Evolutionary conservation across 2,797 vertebrate species (phyloP).

Genomic region (Babyrousa celebensis): DNA sequence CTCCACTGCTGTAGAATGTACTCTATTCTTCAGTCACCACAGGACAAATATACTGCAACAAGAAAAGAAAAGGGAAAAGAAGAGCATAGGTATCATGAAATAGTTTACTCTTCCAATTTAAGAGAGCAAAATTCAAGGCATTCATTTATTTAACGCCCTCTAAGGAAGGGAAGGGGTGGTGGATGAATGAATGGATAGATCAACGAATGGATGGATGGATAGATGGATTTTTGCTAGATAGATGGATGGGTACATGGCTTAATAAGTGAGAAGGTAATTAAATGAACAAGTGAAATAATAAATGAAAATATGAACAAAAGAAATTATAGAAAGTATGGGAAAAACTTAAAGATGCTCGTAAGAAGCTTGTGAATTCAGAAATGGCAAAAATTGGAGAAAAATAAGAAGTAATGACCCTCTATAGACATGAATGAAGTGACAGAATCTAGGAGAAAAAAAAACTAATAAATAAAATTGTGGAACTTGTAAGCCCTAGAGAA

Average conservation of each 20-base stretch:
- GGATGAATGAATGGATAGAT: background rate
- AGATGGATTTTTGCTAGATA: background rate
- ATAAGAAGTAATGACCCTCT: background rate
- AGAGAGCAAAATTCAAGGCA: background rate
- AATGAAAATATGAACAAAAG: constrained; percentile 24
- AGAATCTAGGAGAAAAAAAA: background rate
- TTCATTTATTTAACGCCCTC: background rate
- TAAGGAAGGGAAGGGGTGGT: background rate
- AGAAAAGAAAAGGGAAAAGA: background rate
- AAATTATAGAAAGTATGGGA: background rate
- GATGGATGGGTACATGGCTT: background rate
- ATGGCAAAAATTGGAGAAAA: background rate
- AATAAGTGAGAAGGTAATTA: background rate
- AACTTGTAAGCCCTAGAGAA: background rate
- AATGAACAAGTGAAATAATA: background rate
- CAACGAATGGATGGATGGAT: background rate
- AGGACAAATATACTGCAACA: background rate
- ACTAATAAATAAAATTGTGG: background rate
- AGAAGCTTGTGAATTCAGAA: background rate
- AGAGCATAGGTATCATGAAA: background rate
- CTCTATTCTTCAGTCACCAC: background rate
- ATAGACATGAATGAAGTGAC: background rate
- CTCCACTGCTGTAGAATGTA: background rate
- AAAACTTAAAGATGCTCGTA: background rate
- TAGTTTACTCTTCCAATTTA: background rate